Conservation (phyloP, 2,797 vertebrate species). For the Arnoldichthys spilopterus region DNA sequence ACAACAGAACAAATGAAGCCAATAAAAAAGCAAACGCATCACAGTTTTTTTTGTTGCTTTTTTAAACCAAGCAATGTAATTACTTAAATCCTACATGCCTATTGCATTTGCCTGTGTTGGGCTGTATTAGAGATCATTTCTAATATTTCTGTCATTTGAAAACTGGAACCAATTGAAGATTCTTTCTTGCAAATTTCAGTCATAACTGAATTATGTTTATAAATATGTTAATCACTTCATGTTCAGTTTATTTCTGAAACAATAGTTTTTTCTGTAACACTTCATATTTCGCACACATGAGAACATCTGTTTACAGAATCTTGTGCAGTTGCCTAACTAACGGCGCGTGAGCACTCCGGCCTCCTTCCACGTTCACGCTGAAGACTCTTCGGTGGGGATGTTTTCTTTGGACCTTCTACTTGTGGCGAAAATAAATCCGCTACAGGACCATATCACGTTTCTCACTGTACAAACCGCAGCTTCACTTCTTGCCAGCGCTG, state of each 20-base stretch:
- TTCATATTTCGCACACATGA: conserved; percentile 1
- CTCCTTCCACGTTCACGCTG: conserved; percentile 30
- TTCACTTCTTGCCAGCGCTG: conserved; percentile 52
- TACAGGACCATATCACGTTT: conserved; percentile 33
- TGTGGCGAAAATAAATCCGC: conserved; percentile 23
- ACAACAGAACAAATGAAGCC: too few relatives aligned
- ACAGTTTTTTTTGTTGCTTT: too few relatives aligned
- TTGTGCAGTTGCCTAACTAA: conserved; percentile 39
- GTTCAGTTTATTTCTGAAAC: not conserved
- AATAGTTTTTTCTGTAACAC: not conserved
- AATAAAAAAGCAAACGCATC: too few relatives aligned
- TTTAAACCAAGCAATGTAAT: too few relatives aligned
- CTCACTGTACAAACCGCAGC: conserved; percentile 31
- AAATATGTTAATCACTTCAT: too few relatives aligned
- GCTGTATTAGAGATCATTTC: too few relatives aligned
- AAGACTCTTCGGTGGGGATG: conserved; percentile 29
- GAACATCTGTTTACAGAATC: conserved; percentile 41
- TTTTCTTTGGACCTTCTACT: conserved; percentile 42
- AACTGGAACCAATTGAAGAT: too few relatives aligned
- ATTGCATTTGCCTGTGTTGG: too few relatives aligned
- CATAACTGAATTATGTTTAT: too few relatives aligned
- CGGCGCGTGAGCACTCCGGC: conserved; percentile 38
- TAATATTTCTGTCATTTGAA: too few relatives aligned
- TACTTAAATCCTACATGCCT: too few relatives aligned
- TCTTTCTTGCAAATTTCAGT: too few relatives aligned